phyloP scores from a whole-genome alignment of 1,140 invertebrate genomes.

The Tetranychus cinnabarinus region DNA sequence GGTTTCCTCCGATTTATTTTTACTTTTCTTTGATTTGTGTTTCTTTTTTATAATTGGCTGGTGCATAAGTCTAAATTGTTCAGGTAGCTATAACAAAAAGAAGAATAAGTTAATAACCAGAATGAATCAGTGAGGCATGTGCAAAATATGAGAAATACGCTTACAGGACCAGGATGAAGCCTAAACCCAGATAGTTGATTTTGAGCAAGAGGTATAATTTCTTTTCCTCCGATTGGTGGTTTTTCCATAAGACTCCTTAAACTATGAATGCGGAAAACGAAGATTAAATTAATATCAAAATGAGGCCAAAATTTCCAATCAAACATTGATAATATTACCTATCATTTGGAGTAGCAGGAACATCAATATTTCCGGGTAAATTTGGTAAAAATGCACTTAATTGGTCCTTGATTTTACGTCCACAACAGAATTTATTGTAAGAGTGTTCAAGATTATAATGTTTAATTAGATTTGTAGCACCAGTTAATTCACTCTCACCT shows the following conservation, averaged over 20 bases:
- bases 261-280: slow-evolving; percentile 28
- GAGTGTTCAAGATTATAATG: slow-evolving; percentile 88
- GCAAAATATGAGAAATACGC: slow-evolving; percentile 14
- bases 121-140: neutral
- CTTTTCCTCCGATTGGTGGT: slow-evolving; percentile 83
- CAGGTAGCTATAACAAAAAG: slow-evolving; percentile 41
- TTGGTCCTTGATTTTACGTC: slow-evolving; percentile 76
- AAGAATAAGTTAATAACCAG: neutral
- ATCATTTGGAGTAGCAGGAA: slow-evolving; percentile 41
- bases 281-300: neutral
- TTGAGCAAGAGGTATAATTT: slow-evolving; percentile 60
- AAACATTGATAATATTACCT: slow-evolving; percentile 24
- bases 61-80: slow-evolving; percentile 80
- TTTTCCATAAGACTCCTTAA: slow-evolving; percentile 85
- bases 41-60: slow-evolving; percentile 63
- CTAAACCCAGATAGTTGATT: slow-evolving; percentile 77
- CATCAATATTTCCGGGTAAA: slow-evolving; percentile 77
- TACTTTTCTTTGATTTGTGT: slow-evolving; percentile 73
- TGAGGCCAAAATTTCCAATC: too few species aligned
- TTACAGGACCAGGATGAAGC: slow-evolving; percentile 78
- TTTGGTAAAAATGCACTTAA: slow-evolving; percentile 81
- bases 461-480: slow-evolving; percentile 85
- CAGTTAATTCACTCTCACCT: slow-evolving; percentile 77
- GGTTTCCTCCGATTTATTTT: slow-evolving; percentile 37
- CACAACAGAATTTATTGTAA: slow-evolving; percentile 84